phyloP scores from a whole-genome alignment of 2,888 invertebrate genomes.

The Lutraria lutraria region DNA sequence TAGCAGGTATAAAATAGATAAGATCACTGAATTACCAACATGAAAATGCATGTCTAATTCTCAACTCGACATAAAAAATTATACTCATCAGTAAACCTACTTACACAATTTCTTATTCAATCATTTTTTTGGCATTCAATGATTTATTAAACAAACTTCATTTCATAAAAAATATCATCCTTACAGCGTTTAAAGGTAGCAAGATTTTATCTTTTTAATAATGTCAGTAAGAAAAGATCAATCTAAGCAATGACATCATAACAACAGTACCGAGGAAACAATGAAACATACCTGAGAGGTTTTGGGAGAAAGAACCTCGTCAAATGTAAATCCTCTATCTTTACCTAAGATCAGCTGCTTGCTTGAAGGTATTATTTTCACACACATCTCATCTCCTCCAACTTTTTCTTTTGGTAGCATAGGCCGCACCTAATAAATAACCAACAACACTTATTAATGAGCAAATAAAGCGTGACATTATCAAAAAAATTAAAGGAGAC shows the following conservation, averaged over 20 bases:
- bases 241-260: background rate
- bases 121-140: too few species aligned
- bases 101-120: too few species aligned
- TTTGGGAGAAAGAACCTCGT: constrained; percentile 92
- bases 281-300: constrained; percentile 89
- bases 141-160: too few species aligned
- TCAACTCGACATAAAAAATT: too few species aligned
- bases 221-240: background rate
- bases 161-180: too few species aligned
- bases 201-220: background rate
- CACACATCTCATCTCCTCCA: constrained; percentile 85
- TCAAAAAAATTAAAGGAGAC: background rate
- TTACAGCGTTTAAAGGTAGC: too few species aligned
- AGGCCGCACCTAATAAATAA: constrained; percentile 83
- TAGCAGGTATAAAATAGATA: background rate
- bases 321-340: constrained; percentile 93
- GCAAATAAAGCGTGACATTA: too few species aligned
- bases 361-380: constrained; percentile 79
- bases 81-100: too few species aligned
- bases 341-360: constrained; percentile 89
- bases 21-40: background rate
- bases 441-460: background rate
- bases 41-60: too few species aligned
- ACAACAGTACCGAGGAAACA: background rate
- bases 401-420: constrained; percentile 85